Evolutionary conservation across 2,888 invertebrate genomes (phyloP).

Genomic region (Plutella xylostella): DNA sequence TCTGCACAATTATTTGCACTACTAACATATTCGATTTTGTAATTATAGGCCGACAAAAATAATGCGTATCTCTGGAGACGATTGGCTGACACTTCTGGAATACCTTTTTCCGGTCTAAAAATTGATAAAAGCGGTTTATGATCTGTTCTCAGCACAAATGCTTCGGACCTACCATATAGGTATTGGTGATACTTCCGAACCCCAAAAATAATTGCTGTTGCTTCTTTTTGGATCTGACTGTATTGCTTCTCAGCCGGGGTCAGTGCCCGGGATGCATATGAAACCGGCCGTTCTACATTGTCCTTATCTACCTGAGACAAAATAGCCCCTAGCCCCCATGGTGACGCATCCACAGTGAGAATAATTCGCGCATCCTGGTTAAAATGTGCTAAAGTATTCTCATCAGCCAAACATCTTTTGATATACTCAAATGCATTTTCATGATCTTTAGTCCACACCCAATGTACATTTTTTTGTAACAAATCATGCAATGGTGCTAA

Average conservation of each 20-base stretch:
- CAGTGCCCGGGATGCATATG: constrained; percentile 13
- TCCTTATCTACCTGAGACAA: neutral
- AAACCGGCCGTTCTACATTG: neutral
- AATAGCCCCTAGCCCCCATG: neutral
- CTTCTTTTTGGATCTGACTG: constrained; percentile 13
- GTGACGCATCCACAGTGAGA: neutral
- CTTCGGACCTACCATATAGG: neutral
- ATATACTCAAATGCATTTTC: neutral
- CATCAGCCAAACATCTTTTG: neutral
- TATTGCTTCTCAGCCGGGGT: constrained; percentile 6
- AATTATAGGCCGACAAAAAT: neutral
- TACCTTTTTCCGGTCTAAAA: neutral
- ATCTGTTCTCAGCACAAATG: neutral
- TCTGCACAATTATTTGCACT: neutral
- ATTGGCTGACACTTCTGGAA: neutral
- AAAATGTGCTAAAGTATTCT: neutral
- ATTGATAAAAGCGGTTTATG: neutral
- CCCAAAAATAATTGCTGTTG: constrained; percentile 14
- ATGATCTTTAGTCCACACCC: neutral
- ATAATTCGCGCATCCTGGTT: neutral
- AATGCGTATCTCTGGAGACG: neutral
- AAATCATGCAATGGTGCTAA: neutral
- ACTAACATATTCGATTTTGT: neutral
- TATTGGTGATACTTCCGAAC: too few relatives aligned
- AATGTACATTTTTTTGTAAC: constrained; percentile 1